Base-by-base conservation (phyloP, 1,140 invertebrate genomes). In the Bombus impatiens region DNA sequence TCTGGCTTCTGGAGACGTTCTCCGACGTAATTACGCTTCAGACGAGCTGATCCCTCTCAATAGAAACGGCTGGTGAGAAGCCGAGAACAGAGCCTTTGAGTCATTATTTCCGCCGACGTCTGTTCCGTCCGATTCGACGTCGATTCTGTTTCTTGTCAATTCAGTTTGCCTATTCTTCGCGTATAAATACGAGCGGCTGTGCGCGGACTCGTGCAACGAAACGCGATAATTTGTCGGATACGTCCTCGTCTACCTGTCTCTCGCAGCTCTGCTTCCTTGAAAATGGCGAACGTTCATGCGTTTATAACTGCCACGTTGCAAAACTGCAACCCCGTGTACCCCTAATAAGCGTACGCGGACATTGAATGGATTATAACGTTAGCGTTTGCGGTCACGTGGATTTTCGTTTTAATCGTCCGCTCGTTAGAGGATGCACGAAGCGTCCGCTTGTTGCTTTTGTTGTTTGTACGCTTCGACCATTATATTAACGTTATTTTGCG, bases 21-120 rank as follows among this genome's bases (percentile, higher is more conserved):
- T 71, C 18, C 44, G 35, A 57, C 47, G 79, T 72, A 88, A 86
- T 89, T 81, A 77, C 74, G n/a, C 44, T 76, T 76, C 65, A 85
- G 85, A 84, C 86, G 70, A 87, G 32, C 78, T 75, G 67, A 57
- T 71, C 80, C 42, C 86, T 86, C 86, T 88, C 80, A 83, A 80
- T 80, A 32, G 72, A 65, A 57, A 70, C 68, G 72, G 37, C 44
- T 44, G 76, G 35, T 37, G 35, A 77, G 15, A 42, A 67, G 12
- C 42, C 80, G 40, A 75, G 83, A 84, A 72, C 74, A 42, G 57
- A 84, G 74, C 71, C 86, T 91, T 91, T 91, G 74, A 78, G 37
- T 80, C 53, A 88, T 88, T 91, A 83, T 91, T 89, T 82, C 35
- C 32, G 35, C 65, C 44, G 53, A 65, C 42, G 53, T 53, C 75